These are phyloP conservation scores for Arremon aurantiirostris DNA, from an alignment of 2,797 vertebrate genomes.

Conservation along the genomic window DNA sequence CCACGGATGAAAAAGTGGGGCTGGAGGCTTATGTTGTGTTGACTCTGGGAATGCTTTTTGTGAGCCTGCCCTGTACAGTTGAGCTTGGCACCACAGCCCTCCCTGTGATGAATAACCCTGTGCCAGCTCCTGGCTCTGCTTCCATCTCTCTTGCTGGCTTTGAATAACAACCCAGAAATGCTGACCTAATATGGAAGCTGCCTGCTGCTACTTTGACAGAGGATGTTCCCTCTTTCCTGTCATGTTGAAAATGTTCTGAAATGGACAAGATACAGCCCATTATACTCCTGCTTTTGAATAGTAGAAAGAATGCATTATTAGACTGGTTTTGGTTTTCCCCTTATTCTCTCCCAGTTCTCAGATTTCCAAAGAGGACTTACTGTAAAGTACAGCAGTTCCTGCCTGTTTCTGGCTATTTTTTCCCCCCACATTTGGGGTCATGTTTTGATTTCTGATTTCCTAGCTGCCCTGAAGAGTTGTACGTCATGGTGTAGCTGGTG, in stretches of 20 bases:
- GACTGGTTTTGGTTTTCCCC: neutral
- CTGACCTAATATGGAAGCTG: conserved; percentile 62
- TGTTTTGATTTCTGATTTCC: conserved; percentile 6
- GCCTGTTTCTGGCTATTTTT: neutral
- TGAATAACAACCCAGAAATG: conserved; percentile 45
- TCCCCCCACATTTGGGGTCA: neutral
- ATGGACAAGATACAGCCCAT: conserved; percentile 13
- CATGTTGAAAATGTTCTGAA: conserved; percentile 4
- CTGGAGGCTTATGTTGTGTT: neutral
- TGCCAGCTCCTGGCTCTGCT: conserved; percentile 46
- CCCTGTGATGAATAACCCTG: neutral
- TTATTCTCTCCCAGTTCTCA: neutral
- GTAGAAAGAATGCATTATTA: conserved; percentile 13
- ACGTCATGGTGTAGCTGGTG: neutral
- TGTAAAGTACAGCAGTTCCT: neutral
- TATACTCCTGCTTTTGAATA: neutral
- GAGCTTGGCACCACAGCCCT: neutral
- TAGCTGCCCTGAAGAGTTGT: neutral
- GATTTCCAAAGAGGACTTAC: neutral
- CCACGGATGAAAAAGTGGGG: neutral
- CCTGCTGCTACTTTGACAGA: conserved; percentile 30
- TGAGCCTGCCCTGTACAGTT: neutral
- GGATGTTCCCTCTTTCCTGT: conserved; percentile 29
- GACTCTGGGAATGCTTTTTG: conserved; percentile 13
- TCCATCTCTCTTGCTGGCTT: neutral